phyloP scores from a whole-genome alignment of 2,797 vertebrate species.

The Hypotaenidia okinawae region DNA sequence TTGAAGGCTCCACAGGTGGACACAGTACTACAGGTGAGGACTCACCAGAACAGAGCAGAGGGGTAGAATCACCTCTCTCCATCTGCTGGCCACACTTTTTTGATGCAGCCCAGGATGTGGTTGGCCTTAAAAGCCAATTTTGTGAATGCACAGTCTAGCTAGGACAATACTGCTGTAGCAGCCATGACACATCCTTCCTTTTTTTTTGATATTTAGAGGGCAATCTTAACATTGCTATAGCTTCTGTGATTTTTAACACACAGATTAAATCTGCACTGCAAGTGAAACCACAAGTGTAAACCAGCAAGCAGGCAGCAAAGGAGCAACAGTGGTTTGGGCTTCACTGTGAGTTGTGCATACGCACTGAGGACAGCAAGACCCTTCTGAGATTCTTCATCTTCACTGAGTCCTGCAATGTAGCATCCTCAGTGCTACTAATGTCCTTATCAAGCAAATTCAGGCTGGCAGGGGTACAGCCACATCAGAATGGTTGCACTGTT shows the following conservation, averaged over 20 bases:
- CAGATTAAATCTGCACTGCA: not conserved
- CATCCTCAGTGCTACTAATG: not conserved
- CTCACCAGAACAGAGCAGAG: no score
- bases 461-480: not conserved
- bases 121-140: not conserved
- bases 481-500: not conserved
- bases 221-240: not conserved
- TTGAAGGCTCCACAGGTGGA: no score
- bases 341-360: not conserved
- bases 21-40: no score
- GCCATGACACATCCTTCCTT: not conserved
- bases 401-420: fast-evolving
- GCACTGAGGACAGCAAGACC: not conserved
- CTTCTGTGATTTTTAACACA: not conserved
- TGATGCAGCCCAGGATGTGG: no score
- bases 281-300: not conserved
- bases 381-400: not conserved
- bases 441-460: not conserved
- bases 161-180: not conserved
- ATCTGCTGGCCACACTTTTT: no score
- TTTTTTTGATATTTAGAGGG: not conserved
- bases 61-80: no score
- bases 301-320: not conserved
- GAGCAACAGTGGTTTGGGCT: not conserved
- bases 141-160: not conserved